phyloP scores from a whole-genome alignment of 2,797 vertebrate genomes.

The Notolepis coatsorum region DNA sequence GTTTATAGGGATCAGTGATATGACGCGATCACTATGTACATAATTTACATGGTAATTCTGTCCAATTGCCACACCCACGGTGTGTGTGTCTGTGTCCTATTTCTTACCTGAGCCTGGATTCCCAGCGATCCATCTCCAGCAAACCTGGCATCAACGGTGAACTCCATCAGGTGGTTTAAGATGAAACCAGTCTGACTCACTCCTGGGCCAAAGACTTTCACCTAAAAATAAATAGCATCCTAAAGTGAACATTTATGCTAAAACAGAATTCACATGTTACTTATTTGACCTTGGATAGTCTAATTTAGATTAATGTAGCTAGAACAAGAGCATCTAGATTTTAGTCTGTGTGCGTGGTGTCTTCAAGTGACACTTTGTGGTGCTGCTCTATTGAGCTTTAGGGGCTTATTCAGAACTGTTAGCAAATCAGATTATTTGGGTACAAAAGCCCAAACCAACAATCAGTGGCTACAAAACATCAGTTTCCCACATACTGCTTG shows the following conservation, averaged over 20 bases:
- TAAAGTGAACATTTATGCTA: background rate
- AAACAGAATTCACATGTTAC: background rate
- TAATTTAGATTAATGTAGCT: background rate
- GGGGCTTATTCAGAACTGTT: background rate
- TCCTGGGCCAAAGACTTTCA: constrained; percentile 78
- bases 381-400: background rate
- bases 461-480: background rate
- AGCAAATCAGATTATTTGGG: background rate
- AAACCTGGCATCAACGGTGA: constrained; percentile 79
- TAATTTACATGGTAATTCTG: background rate
- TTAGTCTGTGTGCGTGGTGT: background rate
- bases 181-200: constrained; percentile 75
- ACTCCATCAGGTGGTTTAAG: constrained; percentile 75
- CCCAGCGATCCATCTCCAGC: constrained; percentile 80
- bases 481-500: background rate
- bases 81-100: background rate
- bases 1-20: too few relatives aligned
- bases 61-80: background rate
- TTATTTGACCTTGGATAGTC: background rate
- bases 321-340: background rate
- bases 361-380: background rate
- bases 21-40: too few relatives aligned
- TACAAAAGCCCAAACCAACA: background rate
- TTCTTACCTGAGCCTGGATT: constrained; percentile 74
- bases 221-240: constrained; percentile 60